Base-by-base conservation (phyloP, 1,140 invertebrate species). In the Sitophilus oryzae region DNA sequence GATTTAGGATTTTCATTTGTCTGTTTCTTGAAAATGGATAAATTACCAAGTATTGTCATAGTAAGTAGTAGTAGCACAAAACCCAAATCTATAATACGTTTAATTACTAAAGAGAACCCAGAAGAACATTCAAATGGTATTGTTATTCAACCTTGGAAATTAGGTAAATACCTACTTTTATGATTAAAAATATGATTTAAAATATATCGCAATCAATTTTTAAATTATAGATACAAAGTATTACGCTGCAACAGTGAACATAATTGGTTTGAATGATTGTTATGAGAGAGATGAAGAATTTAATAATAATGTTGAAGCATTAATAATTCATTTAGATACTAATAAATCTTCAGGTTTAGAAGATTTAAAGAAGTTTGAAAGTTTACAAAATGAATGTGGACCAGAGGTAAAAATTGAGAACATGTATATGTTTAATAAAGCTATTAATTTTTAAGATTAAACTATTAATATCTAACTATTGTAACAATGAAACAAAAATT, bases 261-360 rank as follows among this genome's bases (percentile, higher is more conserved):
- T 74, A 36, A 54, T 69, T 43, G 71, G 69, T 41, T 42, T 74
- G 56, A 58, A 62, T 49, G 58, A 62, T 58, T 37, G 62, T 18
- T 61, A 55, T 56, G 38, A 58, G 45, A 30, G 59, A 59, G 53
- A 54, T 14, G 59, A 66, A 46, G 58, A 63, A 20, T 62, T 69
- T 30, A 61, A 64, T 48, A 55, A 58, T 41, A 54, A 60, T 48
- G 60, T 70, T n/a, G 70, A 74, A 61, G 73, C 67, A 14, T 30
- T 74, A 23, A 64, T 73, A 56, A 62, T 72, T 20, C 68, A 72
- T 52, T 67, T 73, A 56, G 70, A 74, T 63, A 57, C 65, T 38
- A 68, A 72, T 59, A 68, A 66, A 59, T 51, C 62, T 42, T 61
- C 59, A 38, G 65, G 65, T 14, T 61, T 72, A 47, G 61, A 69